Conservation (phyloP, 2,113 vertebrate species). For the Austrofundulus limnaeus region DNA sequence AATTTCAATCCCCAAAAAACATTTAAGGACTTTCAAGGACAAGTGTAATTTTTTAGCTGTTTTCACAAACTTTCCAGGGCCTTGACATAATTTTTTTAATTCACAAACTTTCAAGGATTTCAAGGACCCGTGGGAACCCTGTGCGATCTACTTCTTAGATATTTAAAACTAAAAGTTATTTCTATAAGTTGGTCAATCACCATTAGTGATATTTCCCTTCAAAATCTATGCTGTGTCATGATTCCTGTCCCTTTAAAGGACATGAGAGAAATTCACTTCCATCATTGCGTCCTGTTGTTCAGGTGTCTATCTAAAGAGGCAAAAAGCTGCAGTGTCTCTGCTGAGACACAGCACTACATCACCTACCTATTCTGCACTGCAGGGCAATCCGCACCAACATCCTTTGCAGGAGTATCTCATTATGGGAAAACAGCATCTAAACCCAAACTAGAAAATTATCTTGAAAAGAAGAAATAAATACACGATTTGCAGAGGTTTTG, state of each 20-base stretch:
- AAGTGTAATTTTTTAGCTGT: too few species aligned
- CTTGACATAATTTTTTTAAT: too few species aligned
- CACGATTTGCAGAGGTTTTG: constrained; percentile 1
- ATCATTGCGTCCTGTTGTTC: constrained; percentile 21
- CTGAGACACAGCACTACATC: constrained; percentile 20
- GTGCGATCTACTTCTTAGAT: too few species aligned
- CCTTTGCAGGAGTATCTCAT: constrained; percentile 23
- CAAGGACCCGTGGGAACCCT: too few species aligned
- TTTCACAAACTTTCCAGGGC: too few species aligned
- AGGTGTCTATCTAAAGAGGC: background rate
- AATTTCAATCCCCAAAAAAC: too few species aligned
- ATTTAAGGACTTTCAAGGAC: too few species aligned
- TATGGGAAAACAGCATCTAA: constrained; percentile 10
- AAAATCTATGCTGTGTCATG: constrained; percentile 3
- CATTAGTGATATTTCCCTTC: background rate
- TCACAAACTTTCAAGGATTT: too few species aligned
- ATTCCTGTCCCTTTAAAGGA: background rate
- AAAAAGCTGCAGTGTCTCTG: constrained; percentile 30
- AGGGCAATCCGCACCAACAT: constrained; percentile 3
- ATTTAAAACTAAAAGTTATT: too few species aligned
- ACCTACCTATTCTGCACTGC: constrained; percentile 38
- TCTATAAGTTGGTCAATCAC: background rate
- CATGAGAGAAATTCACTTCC: constrained; percentile 5
- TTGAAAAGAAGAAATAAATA: constrained; percentile 4
- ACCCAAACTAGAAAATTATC: constrained; percentile 18